phyloP scores from a whole-genome alignment of 1,140 invertebrate genomes.

The Hyposmocoma kahamanoa region DNA sequence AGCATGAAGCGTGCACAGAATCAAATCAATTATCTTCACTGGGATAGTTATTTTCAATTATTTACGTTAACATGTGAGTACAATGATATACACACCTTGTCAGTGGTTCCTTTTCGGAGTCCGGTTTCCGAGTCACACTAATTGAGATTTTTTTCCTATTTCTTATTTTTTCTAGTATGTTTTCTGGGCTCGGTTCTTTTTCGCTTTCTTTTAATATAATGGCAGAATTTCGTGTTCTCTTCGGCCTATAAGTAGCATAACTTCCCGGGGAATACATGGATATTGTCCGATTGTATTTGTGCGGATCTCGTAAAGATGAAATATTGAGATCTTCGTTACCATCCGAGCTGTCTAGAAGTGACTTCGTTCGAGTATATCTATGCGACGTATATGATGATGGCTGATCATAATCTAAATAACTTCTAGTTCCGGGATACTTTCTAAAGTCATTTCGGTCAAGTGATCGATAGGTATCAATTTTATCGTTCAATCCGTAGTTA shows the following conservation, averaged over 20 bases:
- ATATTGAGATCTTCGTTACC: constrained; percentile 34
- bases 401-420: constrained; percentile 61
- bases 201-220: constrained; percentile 69
- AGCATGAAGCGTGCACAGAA: constrained; percentile 69
- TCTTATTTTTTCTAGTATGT: constrained; percentile 68
- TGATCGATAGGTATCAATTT: constrained; percentile 61
- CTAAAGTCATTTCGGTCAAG: constrained; percentile 63
- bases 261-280: constrained; percentile 67
- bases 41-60: constrained; percentile 65
- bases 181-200: constrained; percentile 67
- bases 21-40: constrained; percentile 46
- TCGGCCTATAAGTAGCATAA: constrained; percentile 68
- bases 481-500: constrained; percentile 47
- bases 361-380: constrained; percentile 63
- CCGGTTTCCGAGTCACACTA: constrained; percentile 61
- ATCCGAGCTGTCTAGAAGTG: constrained; percentile 59
- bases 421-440: constrained; percentile 53
- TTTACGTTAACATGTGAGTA: constrained; percentile 57
- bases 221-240: constrained; percentile 62
- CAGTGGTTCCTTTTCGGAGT: constrained; percentile 51
- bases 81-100: constrained; percentile 61
- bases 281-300: constrained; percentile 62
- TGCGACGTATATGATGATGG: constrained; percentile 46
- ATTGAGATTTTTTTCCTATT: constrained; percentile 66
- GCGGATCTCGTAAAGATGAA: constrained; percentile 41